Evolutionary conservation across 2,113 vertebrate genomes (phyloP), one percentile per base, ranked within the genome.

Genomic region (Mugil cephalus): DNA sequence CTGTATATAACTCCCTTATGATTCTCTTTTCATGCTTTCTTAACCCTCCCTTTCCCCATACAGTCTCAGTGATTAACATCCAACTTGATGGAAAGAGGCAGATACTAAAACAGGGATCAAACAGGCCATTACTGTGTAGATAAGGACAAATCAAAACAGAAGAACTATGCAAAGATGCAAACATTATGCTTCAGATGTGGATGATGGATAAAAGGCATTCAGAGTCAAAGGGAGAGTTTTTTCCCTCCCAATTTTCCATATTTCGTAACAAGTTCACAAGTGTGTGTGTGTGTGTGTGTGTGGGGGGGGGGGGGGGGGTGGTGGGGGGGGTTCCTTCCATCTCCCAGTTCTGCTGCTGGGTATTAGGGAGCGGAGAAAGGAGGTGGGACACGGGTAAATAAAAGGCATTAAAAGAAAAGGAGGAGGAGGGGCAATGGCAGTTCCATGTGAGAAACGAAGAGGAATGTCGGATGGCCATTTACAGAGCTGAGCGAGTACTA

Each of bases 361-460:
- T 67, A 58, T 69, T 68, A 38, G 42, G 45, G 67, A 64, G 69
- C 43, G 55, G 58, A 84, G 59, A 71, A 19, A 69, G 48, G 70
- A 76, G 74, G 55, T 39, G 58, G 66, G 53, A 63, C 47, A 34
- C 34, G 58, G 76, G 64, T 63, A 77, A 80, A 78, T 78, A 75
- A 80, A 83, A 79, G 78, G 76, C 47, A 13, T 74, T 85, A 79
- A 85, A 83, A 73, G 74, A 74, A 84, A 55, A 69, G 74, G 59
- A n/a, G 8, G 38, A 30, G 56, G 53, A 69, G 70, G 76, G 51
- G 61, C 40, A 50, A 60, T 66, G 82, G 73, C 75, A 82, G 90
- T 92, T 89, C 90, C 87, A 88, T 66, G 58, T 61, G 82, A 92
- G 82, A 86, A 80, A 82, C 70, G 47, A 77, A 52, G 58, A 90